Evolutionary conservation across 2,113 vertebrate species (phyloP).

Genomic region (Prietella phreatophila): DNA sequence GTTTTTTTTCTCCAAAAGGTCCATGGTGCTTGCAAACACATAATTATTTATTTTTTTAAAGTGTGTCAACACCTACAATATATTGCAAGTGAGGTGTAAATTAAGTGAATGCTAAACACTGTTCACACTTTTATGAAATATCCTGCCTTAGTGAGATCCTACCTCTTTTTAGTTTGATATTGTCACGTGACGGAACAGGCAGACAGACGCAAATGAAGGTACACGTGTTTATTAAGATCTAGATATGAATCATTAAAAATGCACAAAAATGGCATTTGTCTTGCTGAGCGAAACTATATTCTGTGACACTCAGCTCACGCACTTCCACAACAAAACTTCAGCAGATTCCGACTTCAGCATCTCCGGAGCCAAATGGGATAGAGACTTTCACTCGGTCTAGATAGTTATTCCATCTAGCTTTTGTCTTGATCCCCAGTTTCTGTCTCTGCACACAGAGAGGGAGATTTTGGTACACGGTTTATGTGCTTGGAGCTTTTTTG

Average conservation of each 20-base stretch:
- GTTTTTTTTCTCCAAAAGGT: neutral
- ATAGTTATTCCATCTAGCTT: neutral
- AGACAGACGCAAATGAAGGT: too few species aligned
- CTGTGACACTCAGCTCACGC: neutral
- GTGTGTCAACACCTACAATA: neutral
- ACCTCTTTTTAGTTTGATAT: neutral
- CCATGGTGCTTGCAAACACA: neutral
- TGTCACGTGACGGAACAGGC: too few species aligned
- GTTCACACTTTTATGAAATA: neutral
- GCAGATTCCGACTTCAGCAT: neutral
- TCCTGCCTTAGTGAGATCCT: neutral
- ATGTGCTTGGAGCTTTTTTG: neutral
- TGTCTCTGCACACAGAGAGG: neutral
- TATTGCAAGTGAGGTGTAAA: neutral
- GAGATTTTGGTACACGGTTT: neutral
- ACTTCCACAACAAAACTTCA: neutral
- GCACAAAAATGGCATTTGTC: neutral
- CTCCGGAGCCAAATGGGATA: neutral
- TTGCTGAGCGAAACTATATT: neutral
- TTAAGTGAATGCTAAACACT: constrained; percentile 1
- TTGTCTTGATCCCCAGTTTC: neutral
- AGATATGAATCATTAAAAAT: neutral
- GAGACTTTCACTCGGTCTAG: neutral
- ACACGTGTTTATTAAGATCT: too few species aligned
- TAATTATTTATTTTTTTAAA: too few species aligned